These are phyloP conservation scores for Montipora efflorescens DNA, from an alignment of 64 coral and sea anemone genomes.

Conservation along the genomic window DNA sequence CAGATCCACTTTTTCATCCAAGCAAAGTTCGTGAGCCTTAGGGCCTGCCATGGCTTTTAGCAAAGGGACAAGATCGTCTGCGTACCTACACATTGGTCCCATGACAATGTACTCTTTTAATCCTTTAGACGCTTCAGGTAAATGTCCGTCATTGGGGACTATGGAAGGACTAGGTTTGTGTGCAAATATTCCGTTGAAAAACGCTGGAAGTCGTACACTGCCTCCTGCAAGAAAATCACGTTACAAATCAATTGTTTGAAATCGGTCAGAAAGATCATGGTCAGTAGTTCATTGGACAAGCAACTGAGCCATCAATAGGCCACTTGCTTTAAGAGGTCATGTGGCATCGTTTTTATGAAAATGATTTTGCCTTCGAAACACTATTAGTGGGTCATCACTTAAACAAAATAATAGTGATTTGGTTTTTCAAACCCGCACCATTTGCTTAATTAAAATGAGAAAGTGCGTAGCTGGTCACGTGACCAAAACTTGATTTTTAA, in stretches of 20 bases:
- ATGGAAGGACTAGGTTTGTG: slow-evolving; percentile 92
- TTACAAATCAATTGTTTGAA: neutral
- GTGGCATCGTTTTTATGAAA: too few relatives aligned
- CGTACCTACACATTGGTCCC: slow-evolving; percentile 92
- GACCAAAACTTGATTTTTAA: too few relatives aligned
- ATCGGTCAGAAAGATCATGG: too few relatives aligned
- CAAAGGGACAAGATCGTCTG: slow-evolving; percentile 71
- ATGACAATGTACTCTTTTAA: slow-evolving; percentile 85
- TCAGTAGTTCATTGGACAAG: too few relatives aligned
- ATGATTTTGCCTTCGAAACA: too few relatives aligned
- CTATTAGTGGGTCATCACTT: too few relatives aligned
- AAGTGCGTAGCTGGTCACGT: too few relatives aligned
- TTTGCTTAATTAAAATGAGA: too few relatives aligned
- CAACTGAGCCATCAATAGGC: too few relatives aligned
- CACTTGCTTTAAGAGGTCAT: too few relatives aligned
- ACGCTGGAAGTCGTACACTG: slow-evolving; percentile 87
- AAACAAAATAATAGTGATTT: too few relatives aligned
- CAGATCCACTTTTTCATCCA: slow-evolving; percentile 81
- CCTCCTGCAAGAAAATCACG: slow-evolving; percentile 56
- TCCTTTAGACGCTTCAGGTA: slow-evolving; percentile 66
- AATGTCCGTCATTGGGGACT: slow-evolving; percentile 85
- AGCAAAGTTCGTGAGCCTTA: slow-evolving; percentile 46
- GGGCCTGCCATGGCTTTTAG: slow-evolving; percentile 84
- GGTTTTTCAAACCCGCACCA: too few relatives aligned
- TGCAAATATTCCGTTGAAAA: slow-evolving; percentile 93